These are phyloP conservation scores for Euclidia mi DNA, from an alignment of 2,888 invertebrate species.

Conservation along the genomic window DNA sequence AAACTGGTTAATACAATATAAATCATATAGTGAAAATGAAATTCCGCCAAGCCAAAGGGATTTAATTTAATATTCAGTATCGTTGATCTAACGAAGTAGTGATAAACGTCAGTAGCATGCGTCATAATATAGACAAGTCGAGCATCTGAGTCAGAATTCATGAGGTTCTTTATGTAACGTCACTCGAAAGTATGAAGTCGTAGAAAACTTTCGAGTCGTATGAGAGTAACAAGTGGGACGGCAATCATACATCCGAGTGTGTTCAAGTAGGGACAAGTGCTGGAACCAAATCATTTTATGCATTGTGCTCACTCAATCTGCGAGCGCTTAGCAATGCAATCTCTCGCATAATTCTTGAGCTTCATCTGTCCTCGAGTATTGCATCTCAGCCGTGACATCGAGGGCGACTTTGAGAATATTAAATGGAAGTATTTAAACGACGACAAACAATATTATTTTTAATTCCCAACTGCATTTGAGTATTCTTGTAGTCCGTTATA, in stretches of 20 bases:
- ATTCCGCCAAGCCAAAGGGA: slow-evolving; percentile 61
- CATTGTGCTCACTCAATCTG: slow-evolving; percentile 58
- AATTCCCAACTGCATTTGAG: slow-evolving; percentile 12
- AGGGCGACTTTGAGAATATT: slow-evolving; percentile 28
- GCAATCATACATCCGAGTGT: slow-evolving; percentile 60
- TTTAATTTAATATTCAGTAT: slow-evolving; percentile 68
- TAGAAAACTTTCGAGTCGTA: slow-evolving; percentile 72
- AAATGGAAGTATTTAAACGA: slow-evolving; percentile 4
- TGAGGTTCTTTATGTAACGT: slow-evolving; percentile 73
- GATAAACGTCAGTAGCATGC: slow-evolving; percentile 60
- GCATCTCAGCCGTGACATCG: slow-evolving; percentile 39
- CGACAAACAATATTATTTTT: slow-evolving; percentile 1
- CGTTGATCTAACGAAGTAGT: slow-evolving; percentile 55
- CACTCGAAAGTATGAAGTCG: slow-evolving; percentile 73
- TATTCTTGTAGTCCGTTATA: too few species aligned
- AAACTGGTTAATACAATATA: slow-evolving; percentile 74
- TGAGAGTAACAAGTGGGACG: slow-evolving; percentile 72
- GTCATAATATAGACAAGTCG: slow-evolving; percentile 63
- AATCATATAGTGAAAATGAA: slow-evolving; percentile 72
- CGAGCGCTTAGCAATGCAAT: slow-evolving; percentile 52
- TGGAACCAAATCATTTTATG: slow-evolving; percentile 56
- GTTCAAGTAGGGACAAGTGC: slow-evolving; percentile 49
- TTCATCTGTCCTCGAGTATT: slow-evolving; percentile 43
- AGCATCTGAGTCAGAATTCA: slow-evolving; percentile 67
- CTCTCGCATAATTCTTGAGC: slow-evolving; percentile 51